A percentile compares a stretch with the other conserved stretches of the same genome.
Evolutionary conservation across 2,888 invertebrate genomes (phyloP).

Genomic region (Drosophila anomelani): DNA sequence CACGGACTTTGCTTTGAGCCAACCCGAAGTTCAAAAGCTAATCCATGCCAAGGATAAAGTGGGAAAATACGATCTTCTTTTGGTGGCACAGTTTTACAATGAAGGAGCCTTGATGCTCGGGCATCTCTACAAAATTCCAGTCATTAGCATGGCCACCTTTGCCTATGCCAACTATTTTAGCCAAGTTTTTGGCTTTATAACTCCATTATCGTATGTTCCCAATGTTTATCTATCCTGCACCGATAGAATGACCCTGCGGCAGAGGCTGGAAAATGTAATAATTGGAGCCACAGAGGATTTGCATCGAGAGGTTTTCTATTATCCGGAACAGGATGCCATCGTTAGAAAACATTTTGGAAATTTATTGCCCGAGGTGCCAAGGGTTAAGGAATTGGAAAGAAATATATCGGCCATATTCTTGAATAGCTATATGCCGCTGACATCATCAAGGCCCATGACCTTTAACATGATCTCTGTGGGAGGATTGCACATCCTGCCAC

Average conservation of each 20-base stretch:
- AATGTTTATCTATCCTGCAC: conserved; percentile 83
- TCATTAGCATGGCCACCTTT: conserved; percentile 81
- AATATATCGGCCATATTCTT: conserved; percentile 84
- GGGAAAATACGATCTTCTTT: conserved; percentile 83
- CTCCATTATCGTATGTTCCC: conserved; percentile 85
- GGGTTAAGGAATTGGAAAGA: conserved; percentile 83
- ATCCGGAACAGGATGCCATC: conserved; percentile 79
- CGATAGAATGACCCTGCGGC: conserved; percentile 85
- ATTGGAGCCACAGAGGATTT: conserved; percentile 69
- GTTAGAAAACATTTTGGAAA: conserved; percentile 71
- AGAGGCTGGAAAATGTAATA: conserved; percentile 85
- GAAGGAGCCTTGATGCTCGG: conserved; percentile 83
- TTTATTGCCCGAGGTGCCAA: conserved; percentile 73
- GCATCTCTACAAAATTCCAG: conserved; percentile 82
- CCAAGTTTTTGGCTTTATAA: conserved; percentile 83
- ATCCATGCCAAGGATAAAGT: conserved; percentile 66
- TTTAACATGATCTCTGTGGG: conserved; percentile 85
- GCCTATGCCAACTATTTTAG: conserved; percentile 84
- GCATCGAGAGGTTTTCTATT: conserved; percentile 65
- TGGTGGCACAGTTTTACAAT: conserved; percentile 83
- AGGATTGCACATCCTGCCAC: conserved; percentile 85
- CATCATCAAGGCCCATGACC: conserved; percentile 82
- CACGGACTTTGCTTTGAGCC: conserved; percentile 75
- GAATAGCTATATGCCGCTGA: conserved; percentile 85
- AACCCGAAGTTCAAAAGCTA: conserved; percentile 68